Conservation (phyloP, 2,113 vertebrate species). For the Ceratotherium simum region DNA sequence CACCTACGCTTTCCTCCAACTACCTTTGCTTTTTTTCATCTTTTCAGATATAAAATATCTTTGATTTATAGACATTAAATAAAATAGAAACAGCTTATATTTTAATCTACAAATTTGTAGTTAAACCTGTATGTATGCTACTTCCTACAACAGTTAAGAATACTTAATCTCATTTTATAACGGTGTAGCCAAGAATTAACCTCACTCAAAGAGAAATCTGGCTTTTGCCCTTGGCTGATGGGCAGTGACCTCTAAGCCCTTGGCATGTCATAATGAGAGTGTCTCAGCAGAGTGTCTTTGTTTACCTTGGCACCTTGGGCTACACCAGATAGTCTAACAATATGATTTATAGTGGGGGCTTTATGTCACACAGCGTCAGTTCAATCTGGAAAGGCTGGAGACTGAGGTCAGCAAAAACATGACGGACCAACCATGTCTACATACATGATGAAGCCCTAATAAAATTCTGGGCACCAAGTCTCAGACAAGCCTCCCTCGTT, state of each 20-base stretch:
- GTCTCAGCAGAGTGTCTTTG: background rate
- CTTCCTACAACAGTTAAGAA: background rate
- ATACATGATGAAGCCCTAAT: background rate
- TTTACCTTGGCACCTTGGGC: background rate
- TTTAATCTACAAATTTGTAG: background rate
- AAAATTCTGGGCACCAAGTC: background rate
- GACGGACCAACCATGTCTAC: background rate
- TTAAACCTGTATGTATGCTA: background rate
- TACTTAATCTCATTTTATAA: background rate
- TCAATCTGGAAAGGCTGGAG: background rate
- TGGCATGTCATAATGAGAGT: background rate
- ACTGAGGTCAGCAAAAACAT: background rate
- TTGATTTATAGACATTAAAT: background rate
- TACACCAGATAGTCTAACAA: background rate
- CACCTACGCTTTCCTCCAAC: background rate
- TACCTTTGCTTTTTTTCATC: background rate
- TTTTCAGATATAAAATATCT: background rate
- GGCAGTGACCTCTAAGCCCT: background rate
- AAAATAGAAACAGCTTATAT: background rate
- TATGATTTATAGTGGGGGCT: background rate
- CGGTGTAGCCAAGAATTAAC: background rate
- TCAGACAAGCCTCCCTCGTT: background rate
- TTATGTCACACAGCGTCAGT: background rate
- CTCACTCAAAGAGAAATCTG: background rate
- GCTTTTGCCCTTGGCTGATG: background rate